Percentiles rank a stretch among this genome's conserved stretches.
Evolutionary conservation across 2,113 vertebrate genomes (phyloP).

Genomic region (Prietella phreatophila): DNA sequence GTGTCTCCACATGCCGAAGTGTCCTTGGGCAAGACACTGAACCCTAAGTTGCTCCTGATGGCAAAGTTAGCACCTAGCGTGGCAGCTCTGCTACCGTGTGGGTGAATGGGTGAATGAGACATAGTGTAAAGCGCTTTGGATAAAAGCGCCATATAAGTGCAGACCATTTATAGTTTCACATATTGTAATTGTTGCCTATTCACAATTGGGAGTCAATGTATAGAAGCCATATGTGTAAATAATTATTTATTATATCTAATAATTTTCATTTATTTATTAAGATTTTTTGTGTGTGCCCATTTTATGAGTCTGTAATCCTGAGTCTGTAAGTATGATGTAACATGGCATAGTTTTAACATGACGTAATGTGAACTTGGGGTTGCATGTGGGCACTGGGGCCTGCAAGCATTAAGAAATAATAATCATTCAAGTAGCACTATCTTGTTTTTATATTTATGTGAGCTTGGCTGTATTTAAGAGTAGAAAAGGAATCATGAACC

Average conservation of each 20-base stretch:
- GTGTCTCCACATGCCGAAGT: no score
- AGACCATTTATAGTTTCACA: not conserved
- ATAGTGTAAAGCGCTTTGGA: no score
- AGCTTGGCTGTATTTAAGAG: not conserved
- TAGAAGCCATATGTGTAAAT: not conserved
- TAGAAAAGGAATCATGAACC: not conserved
- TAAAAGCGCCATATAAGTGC: no score
- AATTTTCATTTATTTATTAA: not conserved
- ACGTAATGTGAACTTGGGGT: not conserved
- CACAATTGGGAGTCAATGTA: not conserved
- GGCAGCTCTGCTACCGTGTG: no score
- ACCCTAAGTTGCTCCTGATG: no score
- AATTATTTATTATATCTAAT: not conserved
- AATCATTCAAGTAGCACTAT: not conserved
- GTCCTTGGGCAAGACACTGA: no score
- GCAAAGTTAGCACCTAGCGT: no score
- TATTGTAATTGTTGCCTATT: not conserved
- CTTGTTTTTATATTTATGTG: not conserved
- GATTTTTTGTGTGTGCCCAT: not conserved
- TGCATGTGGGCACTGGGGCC: not conserved
- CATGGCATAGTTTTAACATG: not conserved
- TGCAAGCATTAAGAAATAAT: not conserved
- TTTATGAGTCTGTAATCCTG: not conserved
- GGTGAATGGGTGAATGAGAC: no score
- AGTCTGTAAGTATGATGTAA: not conserved